Percentiles rank a stretch among this genome's conserved stretches.
phyloP scores from a whole-genome alignment of 1,140 invertebrate species.

The Ganaspis sp. region DNA sequence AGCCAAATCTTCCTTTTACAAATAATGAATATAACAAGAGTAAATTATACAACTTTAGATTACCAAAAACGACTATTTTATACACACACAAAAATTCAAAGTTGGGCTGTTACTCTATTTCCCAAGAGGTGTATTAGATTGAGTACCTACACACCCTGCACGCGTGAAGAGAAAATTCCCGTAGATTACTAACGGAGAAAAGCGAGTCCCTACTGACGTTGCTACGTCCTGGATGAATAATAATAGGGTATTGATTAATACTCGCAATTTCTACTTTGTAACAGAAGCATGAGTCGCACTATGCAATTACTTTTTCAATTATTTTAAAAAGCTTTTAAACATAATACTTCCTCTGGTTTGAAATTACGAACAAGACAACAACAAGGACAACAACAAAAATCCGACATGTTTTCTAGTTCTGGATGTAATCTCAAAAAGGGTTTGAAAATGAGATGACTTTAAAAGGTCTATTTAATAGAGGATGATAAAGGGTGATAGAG shows the following conservation, averaged over 20 bases:
- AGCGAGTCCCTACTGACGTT: conserved; percentile 5
- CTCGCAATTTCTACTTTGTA: conserved; percentile 1
- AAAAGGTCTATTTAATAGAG: too few species aligned
- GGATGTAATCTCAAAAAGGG: too few species aligned
- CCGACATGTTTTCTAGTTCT: too few species aligned
- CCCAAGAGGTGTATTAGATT: conserved; percentile 2
- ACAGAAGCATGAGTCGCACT: conserved; percentile 1
- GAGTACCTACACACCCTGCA: conserved; percentile 7
- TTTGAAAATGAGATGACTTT: too few species aligned
- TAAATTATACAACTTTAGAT: not conserved
- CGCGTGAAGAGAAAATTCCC: conserved; percentile 12
- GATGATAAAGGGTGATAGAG: too few species aligned
- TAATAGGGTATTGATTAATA: conserved; percentile 14
- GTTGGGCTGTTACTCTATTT: not conserved
- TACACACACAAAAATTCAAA: not conserved
- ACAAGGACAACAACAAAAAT: too few species aligned
- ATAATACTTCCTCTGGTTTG: too few species aligned
- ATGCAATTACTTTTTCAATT: not conserved
- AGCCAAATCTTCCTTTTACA: too few species aligned
- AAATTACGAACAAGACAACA: too few species aligned
- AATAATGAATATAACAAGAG: too few species aligned
- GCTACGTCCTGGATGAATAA: conserved; percentile 8
- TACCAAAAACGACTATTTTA: not conserved
- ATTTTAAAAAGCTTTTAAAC: not conserved
- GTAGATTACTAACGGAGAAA: conserved; percentile 5